Evolutionary conservation across 2,797 vertebrate species (phyloP).

Genomic region (Syngnathus acus): DNA sequence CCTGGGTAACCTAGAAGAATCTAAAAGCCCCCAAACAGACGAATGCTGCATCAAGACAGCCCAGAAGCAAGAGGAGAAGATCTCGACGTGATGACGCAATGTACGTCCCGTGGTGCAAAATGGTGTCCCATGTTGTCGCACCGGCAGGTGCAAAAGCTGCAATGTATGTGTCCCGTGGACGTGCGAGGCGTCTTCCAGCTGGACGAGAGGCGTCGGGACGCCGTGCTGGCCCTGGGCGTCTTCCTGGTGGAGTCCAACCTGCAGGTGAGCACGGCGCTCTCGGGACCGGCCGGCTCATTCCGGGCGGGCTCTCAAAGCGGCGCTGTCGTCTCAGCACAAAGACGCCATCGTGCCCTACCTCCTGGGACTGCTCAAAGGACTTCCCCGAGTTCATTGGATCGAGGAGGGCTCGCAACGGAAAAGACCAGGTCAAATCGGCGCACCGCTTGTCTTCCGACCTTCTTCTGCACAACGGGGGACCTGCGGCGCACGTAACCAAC

Average conservation of each 20-base stretch:
- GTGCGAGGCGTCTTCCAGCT: slow-evolving; percentile 91
- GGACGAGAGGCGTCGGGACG: slow-evolving; percentile 91
- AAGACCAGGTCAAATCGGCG: slow-evolving; percentile 72
- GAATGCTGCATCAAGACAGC: too few species aligned
- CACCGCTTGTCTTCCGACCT: not conserved
- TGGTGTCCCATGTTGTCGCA: not conserved
- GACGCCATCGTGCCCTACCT: slow-evolving; percentile 88
- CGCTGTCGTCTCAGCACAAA: slow-evolving; percentile 78
- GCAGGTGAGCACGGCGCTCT: slow-evolving; percentile 70
- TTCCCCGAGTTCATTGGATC: slow-evolving; percentile 94
- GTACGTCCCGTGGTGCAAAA: not conserved
- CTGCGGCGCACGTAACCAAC: too few species aligned
- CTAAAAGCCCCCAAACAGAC: too few species aligned
- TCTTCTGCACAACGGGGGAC: too few species aligned
- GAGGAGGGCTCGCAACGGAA: slow-evolving; percentile 89
- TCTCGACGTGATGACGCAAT: not conserved
- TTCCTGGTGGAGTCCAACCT: slow-evolving; percentile 94
- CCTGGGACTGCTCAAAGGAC: slow-evolving; percentile 83
- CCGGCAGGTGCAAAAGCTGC: slow-evolving; percentile 87
- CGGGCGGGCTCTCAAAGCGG: not conserved
- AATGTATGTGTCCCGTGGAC: slow-evolving; percentile 97
- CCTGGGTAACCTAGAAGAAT: too few species aligned
- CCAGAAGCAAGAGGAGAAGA: too few species aligned
- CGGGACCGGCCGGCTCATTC: too few species aligned
- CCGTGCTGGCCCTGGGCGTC: slow-evolving; percentile 92